These are phyloP conservation scores for Anoplius nigerrimus DNA, from an alignment of 2,888 invertebrate genomes.

Conservation along the genomic window DNA sequence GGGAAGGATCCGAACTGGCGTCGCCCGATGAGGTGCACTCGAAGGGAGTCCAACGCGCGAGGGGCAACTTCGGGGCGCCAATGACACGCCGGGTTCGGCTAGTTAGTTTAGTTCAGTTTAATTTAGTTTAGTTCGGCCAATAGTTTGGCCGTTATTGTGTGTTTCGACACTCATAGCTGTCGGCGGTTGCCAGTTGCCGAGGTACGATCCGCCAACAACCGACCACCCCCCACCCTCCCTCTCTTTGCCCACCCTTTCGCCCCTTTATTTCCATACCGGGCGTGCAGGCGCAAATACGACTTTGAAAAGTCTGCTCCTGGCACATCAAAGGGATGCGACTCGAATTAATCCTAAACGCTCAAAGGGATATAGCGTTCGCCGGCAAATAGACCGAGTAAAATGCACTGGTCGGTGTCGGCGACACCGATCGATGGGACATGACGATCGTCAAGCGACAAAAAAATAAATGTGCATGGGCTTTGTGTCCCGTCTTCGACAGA, in stretches of 20 bases:
- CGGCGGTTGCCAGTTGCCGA: conserved; percentile 22
- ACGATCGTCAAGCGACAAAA: background rate
- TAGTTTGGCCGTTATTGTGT: conserved; percentile 61
- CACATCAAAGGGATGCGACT: conserved; percentile 56
- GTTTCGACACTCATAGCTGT: conserved; percentile 37
- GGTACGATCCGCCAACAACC: conserved; percentile 19
- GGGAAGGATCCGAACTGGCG: conserved; percentile 4
- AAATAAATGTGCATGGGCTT: background rate
- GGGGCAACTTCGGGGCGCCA: background rate
- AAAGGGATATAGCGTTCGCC: conserved; percentile 5
- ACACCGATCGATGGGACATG: background rate
- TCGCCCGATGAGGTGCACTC: background rate
- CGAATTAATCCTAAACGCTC: conserved; percentile 43
- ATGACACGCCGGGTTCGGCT: conserved; percentile 30
- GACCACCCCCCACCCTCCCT: no score
- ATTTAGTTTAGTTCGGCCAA: conserved; percentile 62
- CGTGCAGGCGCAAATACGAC: conserved; percentile 55
- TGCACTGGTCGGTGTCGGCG: no score
- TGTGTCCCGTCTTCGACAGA: no score
- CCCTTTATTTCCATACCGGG: conserved; percentile 54
- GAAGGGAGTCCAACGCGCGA: background rate
- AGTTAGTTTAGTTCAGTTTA: conserved; percentile 51
- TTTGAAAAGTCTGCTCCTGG: conserved; percentile 54
- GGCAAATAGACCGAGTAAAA: conserved; percentile 11
- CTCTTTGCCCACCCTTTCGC: background rate